These are phyloP conservation scores for Bellardia bayeri DNA, from an alignment of 2,888 invertebrate genomes.

Conservation along the genomic window DNA sequence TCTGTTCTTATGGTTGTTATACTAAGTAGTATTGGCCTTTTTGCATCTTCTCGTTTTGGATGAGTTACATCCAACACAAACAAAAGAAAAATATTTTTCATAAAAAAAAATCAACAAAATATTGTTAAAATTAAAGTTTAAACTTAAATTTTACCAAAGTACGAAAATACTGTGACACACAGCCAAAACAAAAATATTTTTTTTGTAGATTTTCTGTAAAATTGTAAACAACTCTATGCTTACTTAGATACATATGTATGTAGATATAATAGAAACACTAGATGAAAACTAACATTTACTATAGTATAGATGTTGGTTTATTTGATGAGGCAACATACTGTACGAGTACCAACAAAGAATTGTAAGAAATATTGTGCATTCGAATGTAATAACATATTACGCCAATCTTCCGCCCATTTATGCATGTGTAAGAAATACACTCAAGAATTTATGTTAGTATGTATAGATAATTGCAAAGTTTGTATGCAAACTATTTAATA, in stretches of 20 bases:
- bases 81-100: too few relatives aligned
- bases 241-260: neutral
- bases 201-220: neutral
- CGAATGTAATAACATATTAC: too few relatives aligned
- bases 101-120: neutral
- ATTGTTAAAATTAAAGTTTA: slow-evolving; percentile 39
- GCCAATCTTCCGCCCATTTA: too few relatives aligned
- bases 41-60: slow-evolving; percentile 39
- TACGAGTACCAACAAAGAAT: neutral
- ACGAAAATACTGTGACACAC: slow-evolving; percentile 17
- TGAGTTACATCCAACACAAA: slow-evolving; percentile 25
- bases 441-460: too few relatives aligned
- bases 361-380: neutral
- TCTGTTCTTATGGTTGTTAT: slow-evolving; percentile 3
- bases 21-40: slow-evolving; percentile 6
- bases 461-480: too few relatives aligned
- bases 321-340: too few relatives aligned
- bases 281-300: neutral
- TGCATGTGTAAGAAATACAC: too few relatives aligned
- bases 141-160: slow-evolving; percentile 7
- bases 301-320: too few relatives aligned
- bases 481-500: too few relatives aligned
- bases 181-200: neutral
- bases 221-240: slow-evolving; percentile 12
- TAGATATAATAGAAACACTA: neutral